These are phyloP conservation scores for Heliconius himera DNA, from an alignment of 1,140 invertebrate species.

Conservation along the genomic window DNA sequence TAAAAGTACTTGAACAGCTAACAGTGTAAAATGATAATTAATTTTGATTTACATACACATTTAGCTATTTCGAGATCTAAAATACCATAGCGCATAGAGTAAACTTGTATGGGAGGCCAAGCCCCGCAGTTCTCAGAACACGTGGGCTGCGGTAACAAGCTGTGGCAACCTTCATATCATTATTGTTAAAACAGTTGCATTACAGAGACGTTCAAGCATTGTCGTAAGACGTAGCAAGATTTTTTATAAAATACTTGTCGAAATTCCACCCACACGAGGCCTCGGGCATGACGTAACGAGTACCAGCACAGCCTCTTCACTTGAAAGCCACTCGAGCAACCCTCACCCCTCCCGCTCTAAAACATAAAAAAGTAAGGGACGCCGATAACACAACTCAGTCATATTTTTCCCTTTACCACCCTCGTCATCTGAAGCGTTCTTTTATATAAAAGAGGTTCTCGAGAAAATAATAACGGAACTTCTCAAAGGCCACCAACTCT, in stretches of 20 bases:
- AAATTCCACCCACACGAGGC: slow-evolving; percentile 66
- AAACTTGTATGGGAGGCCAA: background rate
- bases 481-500: slow-evolving; percentile 78
- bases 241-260: slow-evolving; percentile 79
- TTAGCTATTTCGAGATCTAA: background rate
- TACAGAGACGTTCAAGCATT: slow-evolving; percentile 64
- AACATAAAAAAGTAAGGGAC: slow-evolving; percentile 50
- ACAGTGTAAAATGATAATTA: background rate
- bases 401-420: slow-evolving; percentile 80
- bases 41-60: background rate
- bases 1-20: background rate
- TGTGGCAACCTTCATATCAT: slow-evolving; percentile 46
- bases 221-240: slow-evolving; percentile 64
- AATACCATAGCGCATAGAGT: background rate
- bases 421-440: slow-evolving; percentile 77
- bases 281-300: slow-evolving; percentile 74
- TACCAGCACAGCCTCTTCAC: slow-evolving; percentile 69
- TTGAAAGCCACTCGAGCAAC: slow-evolving; percentile 70
- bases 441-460: slow-evolving; percentile 80
- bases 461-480: slow-evolving; percentile 79
- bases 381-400: slow-evolving; percentile 59
- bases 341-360: slow-evolving; percentile 53
- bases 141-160: slow-evolving; percentile 39
- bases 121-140: slow-evolving; percentile 37
- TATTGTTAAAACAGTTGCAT: slow-evolving; percentile 52